Percentiles rank a stretch among this genome's conserved stretches.
Evolutionary conservation across 2,888 invertebrate genomes (phyloP).

Genomic region (Stratiomys singularior): DNA sequence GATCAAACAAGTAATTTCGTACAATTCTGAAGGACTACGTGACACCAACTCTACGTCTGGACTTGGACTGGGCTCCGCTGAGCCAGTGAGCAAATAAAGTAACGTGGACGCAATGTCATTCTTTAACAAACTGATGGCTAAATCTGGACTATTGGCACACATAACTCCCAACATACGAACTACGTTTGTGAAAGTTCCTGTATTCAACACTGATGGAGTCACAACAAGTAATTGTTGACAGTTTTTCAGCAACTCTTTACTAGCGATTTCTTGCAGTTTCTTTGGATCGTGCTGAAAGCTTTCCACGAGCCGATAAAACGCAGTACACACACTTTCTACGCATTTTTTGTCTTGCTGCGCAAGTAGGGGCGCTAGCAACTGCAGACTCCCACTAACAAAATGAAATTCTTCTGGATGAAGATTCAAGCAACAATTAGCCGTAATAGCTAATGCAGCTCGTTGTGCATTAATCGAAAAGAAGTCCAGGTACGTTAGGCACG

Average conservation of each 20-base stretch:
- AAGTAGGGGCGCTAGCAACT: slow-evolving; percentile 81
- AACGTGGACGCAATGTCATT: slow-evolving; percentile 97
- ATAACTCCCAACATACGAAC: slow-evolving; percentile 95
- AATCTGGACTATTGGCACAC: slow-evolving; percentile 94
- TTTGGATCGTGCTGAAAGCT: slow-evolving; percentile 93
- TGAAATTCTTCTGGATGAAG: slow-evolving; percentile 94
- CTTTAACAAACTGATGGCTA: slow-evolving; percentile 90
- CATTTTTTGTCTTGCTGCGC: slow-evolving; percentile 96
- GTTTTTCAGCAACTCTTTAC: slow-evolving; percentile 86
- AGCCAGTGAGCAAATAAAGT: slow-evolving; percentile 93
- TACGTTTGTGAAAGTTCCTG: slow-evolving; percentile 95
- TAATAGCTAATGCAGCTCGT: slow-evolving; percentile 93
- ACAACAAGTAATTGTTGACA: slow-evolving; percentile 92
- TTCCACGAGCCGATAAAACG: slow-evolving; percentile 96
- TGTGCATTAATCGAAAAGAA: slow-evolving; percentile 99
- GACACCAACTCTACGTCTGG: slow-evolving; percentile 84
- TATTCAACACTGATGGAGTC: slow-evolving; percentile 94
- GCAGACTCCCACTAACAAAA: slow-evolving; percentile 87
- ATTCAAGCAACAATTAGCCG: slow-evolving; percentile 97
- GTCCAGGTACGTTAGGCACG: slow-evolving; percentile 95
- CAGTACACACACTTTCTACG: slow-evolving; percentile 95
- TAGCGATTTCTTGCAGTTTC: slow-evolving; percentile 92
- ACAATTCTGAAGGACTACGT: slow-evolving; percentile 94
- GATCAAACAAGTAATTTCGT: slow-evolving; percentile 96
- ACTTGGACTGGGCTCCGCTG: slow-evolving; percentile 69